Evolutionary conservation across 2,888 invertebrate genomes (phyloP).

Genomic region (Molanna angustata): DNA sequence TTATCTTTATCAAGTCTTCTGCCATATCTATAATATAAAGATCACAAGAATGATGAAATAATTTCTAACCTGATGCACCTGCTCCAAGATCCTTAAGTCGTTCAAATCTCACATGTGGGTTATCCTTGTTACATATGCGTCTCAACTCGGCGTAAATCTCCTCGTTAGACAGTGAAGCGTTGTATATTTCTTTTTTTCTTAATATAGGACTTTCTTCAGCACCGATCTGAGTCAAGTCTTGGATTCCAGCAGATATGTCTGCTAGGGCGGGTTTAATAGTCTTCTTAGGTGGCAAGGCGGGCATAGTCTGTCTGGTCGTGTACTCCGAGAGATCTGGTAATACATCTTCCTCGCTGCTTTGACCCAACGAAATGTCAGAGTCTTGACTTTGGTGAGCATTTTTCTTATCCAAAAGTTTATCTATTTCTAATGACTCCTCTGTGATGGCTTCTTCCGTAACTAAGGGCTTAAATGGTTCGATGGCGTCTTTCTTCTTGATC

Average conservation of each 20-base stretch:
- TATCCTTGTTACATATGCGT: conserved; percentile 76
- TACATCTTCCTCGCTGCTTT: conserved; percentile 55
- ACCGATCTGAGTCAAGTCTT: conserved; percentile 46
- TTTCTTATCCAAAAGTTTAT: conserved; percentile 70
- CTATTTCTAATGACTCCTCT: conserved; percentile 80
- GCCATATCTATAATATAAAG: no score
- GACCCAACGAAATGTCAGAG: conserved; percentile 52
- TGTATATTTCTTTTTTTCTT: conserved; percentile 57
- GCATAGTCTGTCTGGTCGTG: conserved; percentile 56
- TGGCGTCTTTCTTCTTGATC: conserved; percentile 74
- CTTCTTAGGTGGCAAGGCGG: conserved; percentile 49
- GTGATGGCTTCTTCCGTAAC: conserved; percentile 78
- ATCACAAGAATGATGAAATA: no score
- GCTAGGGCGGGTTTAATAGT: conserved; percentile 37
- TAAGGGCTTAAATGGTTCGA: conserved; percentile 73
- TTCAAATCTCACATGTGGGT: conserved; percentile 79
- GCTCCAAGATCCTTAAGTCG: conserved; percentile 83
- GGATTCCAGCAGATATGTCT: conserved; percentile 45
- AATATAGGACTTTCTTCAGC: conserved; percentile 57
- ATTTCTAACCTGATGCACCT: conserved; percentile 84
- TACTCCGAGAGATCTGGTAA: conserved; percentile 44
- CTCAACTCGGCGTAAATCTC: conserved; percentile 75
- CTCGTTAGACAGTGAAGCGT: conserved; percentile 62
- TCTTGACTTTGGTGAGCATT: conserved; percentile 67
- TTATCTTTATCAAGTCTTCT: no score